Conservation (phyloP, 2,797 vertebrate genomes). For the Fistularia commersonii region DNA sequence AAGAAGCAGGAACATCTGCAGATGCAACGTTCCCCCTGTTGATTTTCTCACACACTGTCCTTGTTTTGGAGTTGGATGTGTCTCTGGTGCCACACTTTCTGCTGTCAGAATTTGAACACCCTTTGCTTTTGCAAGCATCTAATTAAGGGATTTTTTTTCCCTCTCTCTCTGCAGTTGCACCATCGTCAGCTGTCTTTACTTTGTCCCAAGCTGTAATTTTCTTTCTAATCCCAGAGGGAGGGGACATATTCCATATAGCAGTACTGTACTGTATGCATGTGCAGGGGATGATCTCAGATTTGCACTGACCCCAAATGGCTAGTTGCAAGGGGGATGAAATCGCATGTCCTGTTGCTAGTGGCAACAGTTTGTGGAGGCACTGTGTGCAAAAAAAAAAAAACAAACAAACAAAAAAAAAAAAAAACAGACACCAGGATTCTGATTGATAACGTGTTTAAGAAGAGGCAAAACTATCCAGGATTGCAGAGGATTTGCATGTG, state of each 20-base stretch:
- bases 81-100: constrained; percentile 5
- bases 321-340: constrained; percentile 18
- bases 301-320: constrained; percentile 21
- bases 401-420: no score
- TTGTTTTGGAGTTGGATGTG: background rate
- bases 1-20: constrained; percentile 45
- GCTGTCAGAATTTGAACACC: constrained; percentile 1
- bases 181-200: constrained; percentile 6
- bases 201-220: constrained; percentile 1
- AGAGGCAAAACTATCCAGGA: constrained; percentile 42
- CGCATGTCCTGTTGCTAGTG: constrained; percentile 76
- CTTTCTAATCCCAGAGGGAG: constrained; percentile 7
- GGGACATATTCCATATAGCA: constrained; percentile 19
- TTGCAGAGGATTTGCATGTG: constrained; percentile 38
- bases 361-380: constrained; percentile 65
- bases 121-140: no score
- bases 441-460: constrained; percentile 61
- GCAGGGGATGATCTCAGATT: constrained; percentile 28
- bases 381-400: constrained; percentile 1
- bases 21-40: no score
- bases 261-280: constrained; percentile 20
- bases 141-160: background rate
- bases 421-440: constrained; percentile 57
- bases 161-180: background rate
- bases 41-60: background rate